Evolutionary conservation across 1,140 invertebrate species (phyloP).

Genomic region (Lordiphosa stackelbergi): DNA sequence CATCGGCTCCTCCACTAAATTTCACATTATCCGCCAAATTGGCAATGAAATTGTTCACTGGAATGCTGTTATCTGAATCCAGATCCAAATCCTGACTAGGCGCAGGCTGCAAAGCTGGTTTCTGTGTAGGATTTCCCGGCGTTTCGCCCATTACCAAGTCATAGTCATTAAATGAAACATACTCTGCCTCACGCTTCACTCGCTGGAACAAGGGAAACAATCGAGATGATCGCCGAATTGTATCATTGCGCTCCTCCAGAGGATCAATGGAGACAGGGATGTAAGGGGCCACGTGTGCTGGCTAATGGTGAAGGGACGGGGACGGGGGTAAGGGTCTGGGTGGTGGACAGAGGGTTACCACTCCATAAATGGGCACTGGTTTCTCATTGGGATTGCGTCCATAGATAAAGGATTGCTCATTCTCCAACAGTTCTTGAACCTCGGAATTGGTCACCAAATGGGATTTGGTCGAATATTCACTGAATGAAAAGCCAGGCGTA

Average conservation of each 20-base stretch:
- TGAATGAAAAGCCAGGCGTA: constrained; percentile 52
- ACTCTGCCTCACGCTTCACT: constrained; percentile 34
- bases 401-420: constrained; percentile 80
- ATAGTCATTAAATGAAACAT: constrained; percentile 8
- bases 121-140: constrained; percentile 23
- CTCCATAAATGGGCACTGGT: constrained; percentile 81
- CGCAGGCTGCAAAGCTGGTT: constrained; percentile 7
- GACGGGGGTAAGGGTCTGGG: constrained; percentile 4
- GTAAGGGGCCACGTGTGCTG: constrained; percentile 61
- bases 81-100: constrained; percentile 1
- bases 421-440: constrained; percentile 79
- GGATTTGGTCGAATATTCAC: constrained; percentile 76
- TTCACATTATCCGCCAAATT: constrained; percentile 75
- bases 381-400: constrained; percentile 79
- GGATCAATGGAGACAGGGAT: constrained; percentile 69
- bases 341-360: constrained; percentile 77
- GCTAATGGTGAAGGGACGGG: constrained; percentile 8
- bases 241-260: constrained; percentile 55
- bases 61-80: constrained; percentile 41
- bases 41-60: constrained; percentile 70
- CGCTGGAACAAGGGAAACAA: constrained; percentile 63
- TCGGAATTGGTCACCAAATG: constrained; percentile 79
- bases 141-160: constrained; percentile 52
- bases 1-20: constrained; percentile 49
- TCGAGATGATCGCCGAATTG: constrained; percentile 59